Conservation (phyloP, 2,888 invertebrate genomes). For the Campoplex nolae region DNA sequence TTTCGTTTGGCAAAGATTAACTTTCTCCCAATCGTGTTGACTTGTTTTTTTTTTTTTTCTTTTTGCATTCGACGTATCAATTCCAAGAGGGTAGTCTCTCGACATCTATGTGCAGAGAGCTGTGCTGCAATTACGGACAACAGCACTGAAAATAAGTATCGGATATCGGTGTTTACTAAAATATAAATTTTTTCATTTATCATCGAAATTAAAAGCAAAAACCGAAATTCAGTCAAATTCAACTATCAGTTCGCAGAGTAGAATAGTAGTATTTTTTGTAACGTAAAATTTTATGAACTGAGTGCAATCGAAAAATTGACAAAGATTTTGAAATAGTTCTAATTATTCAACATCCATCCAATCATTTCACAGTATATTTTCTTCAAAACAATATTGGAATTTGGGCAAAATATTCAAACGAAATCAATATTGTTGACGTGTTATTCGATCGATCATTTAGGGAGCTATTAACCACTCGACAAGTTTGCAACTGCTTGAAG, state of each 20-base stretch:
- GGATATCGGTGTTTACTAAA: no score
- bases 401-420: background rate
- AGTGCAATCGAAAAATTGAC: background rate
- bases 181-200: no score
- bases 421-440: background rate
- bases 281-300: no score
- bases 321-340: background rate
- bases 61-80: background rate
- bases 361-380: background rate
- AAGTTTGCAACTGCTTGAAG: slow-evolving; percentile 17
- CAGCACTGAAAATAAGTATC: no score
- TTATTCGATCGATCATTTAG: background rate
- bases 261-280: no score
- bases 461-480: background rate
- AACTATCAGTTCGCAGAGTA: no score
- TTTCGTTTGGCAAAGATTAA: background rate
- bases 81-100: no score
- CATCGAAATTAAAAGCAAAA: no score
- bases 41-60: background rate
- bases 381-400: background rate
- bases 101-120: no score
- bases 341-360: background rate
- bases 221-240: no score
- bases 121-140: no score
- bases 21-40: background rate